Conservation (phyloP, 2,888 invertebrate genomes). For the Parnassius smintheus region DNA sequence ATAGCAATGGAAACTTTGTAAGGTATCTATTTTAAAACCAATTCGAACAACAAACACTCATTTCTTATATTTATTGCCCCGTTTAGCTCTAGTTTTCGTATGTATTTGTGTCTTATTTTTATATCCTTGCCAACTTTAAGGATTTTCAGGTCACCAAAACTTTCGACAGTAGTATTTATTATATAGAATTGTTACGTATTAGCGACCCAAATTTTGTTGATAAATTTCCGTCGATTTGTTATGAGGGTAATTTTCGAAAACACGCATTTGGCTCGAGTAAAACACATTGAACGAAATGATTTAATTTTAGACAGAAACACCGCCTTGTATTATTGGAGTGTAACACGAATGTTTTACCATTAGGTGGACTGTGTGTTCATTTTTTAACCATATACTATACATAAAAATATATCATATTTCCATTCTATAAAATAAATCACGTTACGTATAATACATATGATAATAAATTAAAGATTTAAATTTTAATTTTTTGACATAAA, state of each 20-base stretch:
- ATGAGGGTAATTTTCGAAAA: constrained; percentile 18
- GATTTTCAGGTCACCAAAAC: constrained; percentile 8
- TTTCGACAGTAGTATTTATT: neutral
- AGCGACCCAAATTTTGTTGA: constrained; percentile 12
- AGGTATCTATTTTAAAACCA: neutral
- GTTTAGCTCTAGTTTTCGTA: constrained; percentile 13
- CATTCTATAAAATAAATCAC: too few species aligned
- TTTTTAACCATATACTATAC: too few species aligned
- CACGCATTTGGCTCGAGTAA: constrained; percentile 43
- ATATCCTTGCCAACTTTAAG: constrained; percentile 11
- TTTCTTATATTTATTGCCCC: constrained; percentile 14
- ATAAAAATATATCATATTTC: too few species aligned
- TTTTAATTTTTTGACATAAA: too few species aligned
- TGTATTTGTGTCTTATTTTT: constrained; percentile 13
- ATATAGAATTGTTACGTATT: neutral
- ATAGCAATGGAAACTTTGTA: too few species aligned
- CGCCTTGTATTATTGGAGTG: constrained; percentile 31
- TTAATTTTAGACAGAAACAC: constrained; percentile 31
- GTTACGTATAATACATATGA: too few species aligned
- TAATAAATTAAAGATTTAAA: too few species aligned
- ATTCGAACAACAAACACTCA: constrained; percentile 8
- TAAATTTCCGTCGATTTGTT: constrained; percentile 8
- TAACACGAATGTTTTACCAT: neutral
- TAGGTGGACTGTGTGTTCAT: too few species aligned
- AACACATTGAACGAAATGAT: constrained; percentile 39